Base-by-base conservation (phyloP, 2,113 vertebrate genomes). In the Centropus bengalensis region DNA sequence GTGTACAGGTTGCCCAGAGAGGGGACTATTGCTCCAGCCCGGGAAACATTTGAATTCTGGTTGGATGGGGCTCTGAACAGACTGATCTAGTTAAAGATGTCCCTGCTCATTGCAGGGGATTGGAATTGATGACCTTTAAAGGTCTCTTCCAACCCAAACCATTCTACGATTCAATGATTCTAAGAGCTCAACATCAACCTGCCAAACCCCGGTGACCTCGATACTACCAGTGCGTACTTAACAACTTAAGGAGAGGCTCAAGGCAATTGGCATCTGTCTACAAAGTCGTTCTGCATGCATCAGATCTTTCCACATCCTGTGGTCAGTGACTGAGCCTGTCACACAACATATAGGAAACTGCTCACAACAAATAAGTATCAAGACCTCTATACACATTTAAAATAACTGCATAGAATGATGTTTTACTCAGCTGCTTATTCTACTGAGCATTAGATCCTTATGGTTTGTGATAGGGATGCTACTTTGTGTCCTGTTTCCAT, bases 401-500 rank as follows among this genome's bases (percentile, higher is more conserved):
- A 88, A 47, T 71, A 32, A 77, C 55, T 77, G 7, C 14, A 47
- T 49, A 32, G 60, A 78, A 86, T n/a, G 75, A 81, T n/a, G 9
- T 59, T 88, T 93, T 67, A 69, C 22, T 70, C 60, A 74, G 36
- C 51, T 93, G 6, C 55, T 83, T 91, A 26, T 80, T 80, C 59
- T 74, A n/a, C 33, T 74, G 59, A 93, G 45, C 42, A 88, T 64
- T 28, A 86, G 64, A 93, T 75, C 64, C 78, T 86, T 59, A 92
- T 52, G 40, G 52, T 32, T 92, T 84, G 23, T 94, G 88, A 95
- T 75, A 70, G 49, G 54, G 56, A 88, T 92, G 60, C 47, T 86
- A 17, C 64, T 75, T 68, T 60, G 71, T 75, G 69, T 91, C 91
- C 76, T 92, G 64, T 90, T 95, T 90, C 82, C 80, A 88, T 92